Evolutionary conservation across 30 jellyfish, hydroid and myxozoan species (phyloP).

Genomic region (Pseudorhiza aurosa): DNA sequence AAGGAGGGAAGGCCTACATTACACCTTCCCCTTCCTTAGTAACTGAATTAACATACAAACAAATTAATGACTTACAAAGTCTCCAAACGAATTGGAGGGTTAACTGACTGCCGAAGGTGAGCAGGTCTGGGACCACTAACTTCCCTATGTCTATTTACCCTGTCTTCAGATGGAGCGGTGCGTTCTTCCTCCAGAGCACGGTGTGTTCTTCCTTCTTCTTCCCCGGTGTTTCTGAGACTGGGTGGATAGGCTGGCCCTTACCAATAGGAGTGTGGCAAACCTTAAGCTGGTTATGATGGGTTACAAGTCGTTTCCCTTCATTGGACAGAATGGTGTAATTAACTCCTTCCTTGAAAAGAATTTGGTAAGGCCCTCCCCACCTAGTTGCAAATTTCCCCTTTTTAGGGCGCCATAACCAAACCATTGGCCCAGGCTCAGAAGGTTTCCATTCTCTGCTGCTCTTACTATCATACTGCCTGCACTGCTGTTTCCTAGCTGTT

Average conservation of each 20-base stretch:
- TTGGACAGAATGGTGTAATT: constrained; percentile 37
- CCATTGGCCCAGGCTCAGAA: constrained; percentile 50
- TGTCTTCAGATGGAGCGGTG: too few relatives aligned
- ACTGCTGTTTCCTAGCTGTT: constrained; percentile 49
- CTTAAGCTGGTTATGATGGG: constrained; percentile 59
- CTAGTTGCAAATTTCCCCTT: constrained; percentile 34
- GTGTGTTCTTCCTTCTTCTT: neutral
- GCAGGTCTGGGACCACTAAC: constrained; percentile 34
- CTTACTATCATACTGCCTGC: constrained; percentile 26
- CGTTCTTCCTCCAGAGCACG: neutral
- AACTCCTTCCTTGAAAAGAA: constrained; percentile 21
- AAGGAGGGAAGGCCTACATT: neutral
- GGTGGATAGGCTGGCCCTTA: constrained; percentile 47
- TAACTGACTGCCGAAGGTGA: constrained; percentile 34
- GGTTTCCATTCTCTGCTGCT: constrained; percentile 27
- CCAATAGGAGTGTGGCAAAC: constrained; percentile 48
- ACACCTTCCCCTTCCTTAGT: constrained; percentile 4
- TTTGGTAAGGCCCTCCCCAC: constrained; percentile 61
- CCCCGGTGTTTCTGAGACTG: constrained; percentile 49
- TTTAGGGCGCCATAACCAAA: constrained; percentile 54
- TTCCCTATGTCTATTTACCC: neutral
- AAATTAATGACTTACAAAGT: constrained; percentile 31
- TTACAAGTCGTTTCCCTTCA: constrained; percentile 19
- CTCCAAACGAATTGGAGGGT: constrained; percentile 54
- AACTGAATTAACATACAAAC: neutral